Base-by-base conservation (phyloP, 2,113 vertebrate species). In the Hippocampus abdominalis region DNA sequence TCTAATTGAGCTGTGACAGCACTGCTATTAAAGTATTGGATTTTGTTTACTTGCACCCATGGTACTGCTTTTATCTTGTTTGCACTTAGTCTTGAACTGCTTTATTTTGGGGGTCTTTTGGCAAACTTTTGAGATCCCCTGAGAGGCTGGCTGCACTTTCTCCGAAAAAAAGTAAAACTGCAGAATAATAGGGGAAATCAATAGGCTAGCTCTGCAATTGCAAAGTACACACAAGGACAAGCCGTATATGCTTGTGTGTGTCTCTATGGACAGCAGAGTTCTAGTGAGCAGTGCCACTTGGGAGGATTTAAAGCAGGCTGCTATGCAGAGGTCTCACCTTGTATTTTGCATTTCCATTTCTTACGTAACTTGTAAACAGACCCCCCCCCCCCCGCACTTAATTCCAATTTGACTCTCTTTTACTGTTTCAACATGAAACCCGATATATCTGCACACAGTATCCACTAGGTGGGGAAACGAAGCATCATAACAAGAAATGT, bases 51-150 rank as follows among this genome's bases (percentile, higher is more conserved):
- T 65, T 75, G 63, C 61, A 72, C 77, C 75, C 48, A 27, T 68
- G 48, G 64, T 53, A 66, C 57, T 70, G 65, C 68, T 61, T 56
- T 78, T 82, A 80, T 81, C 71, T 73, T 72, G 61, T 83, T 76
- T 81, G 76, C 70, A 65, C 73, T 73, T 71, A 27, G 44, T 80
- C 64, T 73, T 61, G n/a, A 71, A 67, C 32, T 71, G 53, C 68
- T 86, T 84, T 67, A 71, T 83, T 80, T 76, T 18, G 64, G 76
- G 77, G 77, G 68, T 79, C 73, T 77, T 87, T 80, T 74, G 66
- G 71, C 69, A 64, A 85, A 84, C 78, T 64, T 78, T 77, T 73
- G 74, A 79, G 71, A 51, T 79, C 75, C 77, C 73, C 48, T 74
- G 59, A 81, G 76, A 68, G 72, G 66, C 66, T 63, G 68, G 65